A percentile compares a stretch with the other conserved stretches of the same genome.
Evolutionary conservation across 2,888 invertebrate genomes (phyloP).

Genomic region (Chrysolina oricalcia): DNA sequence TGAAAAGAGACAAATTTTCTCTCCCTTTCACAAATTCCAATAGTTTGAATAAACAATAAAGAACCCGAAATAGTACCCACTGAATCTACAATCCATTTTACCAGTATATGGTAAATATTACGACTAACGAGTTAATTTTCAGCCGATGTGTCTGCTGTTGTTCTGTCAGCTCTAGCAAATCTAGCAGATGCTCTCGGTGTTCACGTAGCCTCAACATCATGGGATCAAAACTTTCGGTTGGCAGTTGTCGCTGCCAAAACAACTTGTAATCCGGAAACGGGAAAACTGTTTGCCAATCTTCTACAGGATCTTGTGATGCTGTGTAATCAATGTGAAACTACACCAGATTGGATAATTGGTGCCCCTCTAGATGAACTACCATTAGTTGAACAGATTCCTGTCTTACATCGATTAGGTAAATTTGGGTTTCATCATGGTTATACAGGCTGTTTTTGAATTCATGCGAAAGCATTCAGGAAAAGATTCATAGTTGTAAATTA

Average conservation of each 20-base stretch:
- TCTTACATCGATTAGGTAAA: conserved; percentile 80
- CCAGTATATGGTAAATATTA: no score
- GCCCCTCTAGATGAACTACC: conserved; percentile 85
- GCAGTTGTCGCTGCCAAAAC: conserved; percentile 73
- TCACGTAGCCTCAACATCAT: conserved; percentile 85
- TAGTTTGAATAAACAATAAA: no score
- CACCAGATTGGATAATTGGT: conserved; percentile 81
- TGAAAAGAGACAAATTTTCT: no score
- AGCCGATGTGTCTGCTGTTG: conserved; percentile 77
- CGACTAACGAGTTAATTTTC: conserved; percentile 19
- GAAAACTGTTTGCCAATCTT: conserved; percentile 76
- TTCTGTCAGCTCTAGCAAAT: conserved; percentile 82
- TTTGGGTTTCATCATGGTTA: background rate
- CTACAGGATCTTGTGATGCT: conserved; percentile 81
- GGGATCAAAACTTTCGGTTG: conserved; percentile 81
- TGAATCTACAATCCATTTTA: no score
- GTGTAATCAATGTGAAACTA: conserved; percentile 85
- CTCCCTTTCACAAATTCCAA: no score
- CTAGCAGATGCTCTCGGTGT: conserved; percentile 85
- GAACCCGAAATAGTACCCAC: no score
- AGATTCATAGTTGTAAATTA: no score
- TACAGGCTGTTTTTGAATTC: no score
- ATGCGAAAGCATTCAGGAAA: no score
- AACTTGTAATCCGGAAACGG: conserved; percentile 64
- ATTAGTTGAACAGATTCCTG: conserved; percentile 88